Conservation (phyloP, 2,113 vertebrate genomes). For the Heliornis fulica region DNA sequence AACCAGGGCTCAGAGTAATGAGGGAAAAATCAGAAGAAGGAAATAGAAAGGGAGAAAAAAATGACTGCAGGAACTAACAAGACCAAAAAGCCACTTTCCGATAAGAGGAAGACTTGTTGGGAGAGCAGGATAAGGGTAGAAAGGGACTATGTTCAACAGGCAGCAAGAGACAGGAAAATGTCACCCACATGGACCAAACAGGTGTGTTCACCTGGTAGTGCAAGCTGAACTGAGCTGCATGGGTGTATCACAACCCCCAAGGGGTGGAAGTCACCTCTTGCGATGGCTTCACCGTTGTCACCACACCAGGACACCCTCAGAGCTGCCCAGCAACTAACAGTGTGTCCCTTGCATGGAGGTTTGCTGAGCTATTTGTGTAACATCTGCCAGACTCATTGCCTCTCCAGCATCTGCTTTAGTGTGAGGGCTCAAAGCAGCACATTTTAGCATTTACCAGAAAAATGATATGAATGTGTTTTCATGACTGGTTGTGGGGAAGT, state of each 20-base stretch:
- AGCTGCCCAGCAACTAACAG: background rate
- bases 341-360: background rate
- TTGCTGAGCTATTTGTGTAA: background rate
- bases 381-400: background rate
- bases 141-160: background rate
- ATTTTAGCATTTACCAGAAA: background rate
- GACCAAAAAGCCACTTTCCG: background rate
- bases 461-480: background rate
- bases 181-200: background rate
- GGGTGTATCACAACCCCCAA: background rate
- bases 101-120: slow-evolving; percentile 22
- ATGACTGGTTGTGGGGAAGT: background rate
- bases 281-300: background rate
- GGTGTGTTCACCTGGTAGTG: background rate
- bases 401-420: background rate
- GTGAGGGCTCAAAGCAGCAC: background rate
- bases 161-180: background rate
- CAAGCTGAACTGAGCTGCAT: background rate
- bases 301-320: background rate
- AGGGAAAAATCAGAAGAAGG: slow-evolving; percentile 1
- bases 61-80: background rate
- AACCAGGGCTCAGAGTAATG: background rate
- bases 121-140: slow-evolving; percentile 9
- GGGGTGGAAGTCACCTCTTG: background rate
- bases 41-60: background rate